Evolutionary conservation across 2,113 vertebrate species (phyloP), one percentile per base, ranked within the genome.

Genomic region (human (Homo sapiens)): DNA sequence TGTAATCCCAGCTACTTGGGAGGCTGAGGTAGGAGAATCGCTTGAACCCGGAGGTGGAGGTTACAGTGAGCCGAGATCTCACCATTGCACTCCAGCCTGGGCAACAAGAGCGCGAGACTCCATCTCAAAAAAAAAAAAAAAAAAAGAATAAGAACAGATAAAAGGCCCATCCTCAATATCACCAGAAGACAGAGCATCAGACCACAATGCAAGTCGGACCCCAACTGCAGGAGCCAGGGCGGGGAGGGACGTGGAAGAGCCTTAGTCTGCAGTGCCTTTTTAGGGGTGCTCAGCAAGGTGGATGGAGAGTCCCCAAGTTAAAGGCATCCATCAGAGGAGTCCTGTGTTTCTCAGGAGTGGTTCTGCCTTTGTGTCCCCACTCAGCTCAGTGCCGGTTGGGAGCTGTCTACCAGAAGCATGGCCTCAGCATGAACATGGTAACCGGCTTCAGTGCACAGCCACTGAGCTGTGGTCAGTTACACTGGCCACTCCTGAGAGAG

Each of bases 201-300:
- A 52, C 25, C 1, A 1, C 35, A 32, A 1, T 6, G 16, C n/a
- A 43, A 32, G 45, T 57, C 27, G 2, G 35, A 38, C 3, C 8
- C 50, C 2, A 0, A 3, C 5, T 4, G 45, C 61, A 35, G 27
- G 52, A 61, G 52, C 10, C 5, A 8, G 22, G 52, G 48, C 0
- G 0, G 79, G 61, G 17, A 2, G 40, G 35, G 6, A 32, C 3
- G 45, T 6, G 23, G 55, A 7, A 76, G 48, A 82, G 72, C 14
- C 3, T 3, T 2, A 35, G 25, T 4, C 35, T 7, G 12, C 55
- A 35, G 18, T 22, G 8, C 6, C 70, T 12, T 66, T 76, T 45
- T 10, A 25, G 48, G 35, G n/a, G 30, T 75, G 35, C 68, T 66
- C 22, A 45, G 64, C 8, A 18, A 75, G 35, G 89, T 4, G 3